Evolutionary conservation across 2,797 vertebrate genomes (phyloP).

Genomic region (Apogon talboti): DNA sequence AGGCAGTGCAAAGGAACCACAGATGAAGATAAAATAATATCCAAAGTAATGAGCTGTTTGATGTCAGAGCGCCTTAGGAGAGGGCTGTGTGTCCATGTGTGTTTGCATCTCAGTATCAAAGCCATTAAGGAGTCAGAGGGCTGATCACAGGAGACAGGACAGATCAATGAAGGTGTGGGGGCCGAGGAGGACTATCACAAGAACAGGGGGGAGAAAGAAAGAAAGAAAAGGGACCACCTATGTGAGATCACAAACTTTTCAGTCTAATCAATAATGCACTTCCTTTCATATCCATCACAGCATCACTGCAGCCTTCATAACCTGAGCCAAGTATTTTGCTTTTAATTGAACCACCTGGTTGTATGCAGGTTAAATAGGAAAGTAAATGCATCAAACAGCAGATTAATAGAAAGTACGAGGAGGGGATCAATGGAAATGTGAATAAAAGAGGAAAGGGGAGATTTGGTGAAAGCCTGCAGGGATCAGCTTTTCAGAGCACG

Average conservation of each 20-base stretch:
- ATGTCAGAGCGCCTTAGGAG: constrained; percentile 24
- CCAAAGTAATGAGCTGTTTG: constrained; percentile 50
- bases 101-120: constrained; percentile 46
- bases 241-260: constrained; percentile 52
- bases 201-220: constrained; percentile 21
- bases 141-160: constrained; percentile 65
- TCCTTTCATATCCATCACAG: constrained; percentile 26
- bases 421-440: background rate
- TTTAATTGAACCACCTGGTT: constrained; percentile 8
- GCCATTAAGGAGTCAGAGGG: constrained; percentile 49
- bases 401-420: constrained; percentile 20
- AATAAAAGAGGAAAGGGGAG: constrained; percentile 15
- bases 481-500: background rate
- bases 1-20: constrained; percentile 9
- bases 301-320: constrained; percentile 15
- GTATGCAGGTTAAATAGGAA: constrained; percentile 6
- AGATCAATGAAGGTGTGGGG: constrained; percentile 50
- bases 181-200: constrained; percentile 44
- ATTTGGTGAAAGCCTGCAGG: constrained; percentile 4
- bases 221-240: constrained; percentile 1
- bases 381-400: constrained; percentile 28
- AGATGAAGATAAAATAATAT: constrained; percentile 26
- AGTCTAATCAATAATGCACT: constrained; percentile 55
- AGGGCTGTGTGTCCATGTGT: background rate
- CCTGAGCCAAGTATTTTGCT: background rate